These are phyloP conservation scores for Sycophila texana DNA, from an alignment of 2,888 invertebrate species.

Conservation along the genomic window DNA sequence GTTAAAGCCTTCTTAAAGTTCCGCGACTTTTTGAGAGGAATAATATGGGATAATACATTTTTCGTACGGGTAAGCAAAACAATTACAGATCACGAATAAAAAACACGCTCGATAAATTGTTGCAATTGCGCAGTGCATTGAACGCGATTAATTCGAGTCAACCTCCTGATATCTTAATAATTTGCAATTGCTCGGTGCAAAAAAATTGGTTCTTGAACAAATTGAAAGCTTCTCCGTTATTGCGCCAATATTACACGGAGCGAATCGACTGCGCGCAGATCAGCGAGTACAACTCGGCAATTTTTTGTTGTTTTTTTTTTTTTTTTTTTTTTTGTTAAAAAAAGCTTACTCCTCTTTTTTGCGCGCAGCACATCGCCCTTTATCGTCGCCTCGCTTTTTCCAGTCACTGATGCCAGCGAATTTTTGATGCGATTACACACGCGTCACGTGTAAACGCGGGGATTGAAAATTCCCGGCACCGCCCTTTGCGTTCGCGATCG, in stretches of 20 bases:
- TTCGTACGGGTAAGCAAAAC: too few relatives aligned
- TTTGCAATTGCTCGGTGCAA: not conserved
- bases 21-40: too few relatives aligned
- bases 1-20: too few relatives aligned
- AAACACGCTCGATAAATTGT: too few relatives aligned
- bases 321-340: slow-evolving; percentile 11
- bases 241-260: slow-evolving; percentile 19
- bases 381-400: not conserved
- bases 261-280: slow-evolving; percentile 14
- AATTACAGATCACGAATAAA: too few relatives aligned
- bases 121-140: too few relatives aligned
- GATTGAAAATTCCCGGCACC: slow-evolving; percentile 20
- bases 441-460: slow-evolving; percentile 14
- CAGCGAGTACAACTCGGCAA: slow-evolving; percentile 5
- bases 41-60: too few relatives aligned
- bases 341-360: not conserved
- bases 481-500: not conserved
- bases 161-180: not conserved
- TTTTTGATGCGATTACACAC: slow-evolving; percentile 48
- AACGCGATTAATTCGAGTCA: not conserved
- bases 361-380: not conserved
- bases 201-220: slow-evolving; percentile 5
- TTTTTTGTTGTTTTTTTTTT: not conserved
- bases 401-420: not conserved
- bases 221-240: slow-evolving; percentile 28